These are phyloP conservation scores for Vireo altiloquus DNA, from an alignment of 2,113 vertebrate species.

Conservation along the genomic window DNA sequence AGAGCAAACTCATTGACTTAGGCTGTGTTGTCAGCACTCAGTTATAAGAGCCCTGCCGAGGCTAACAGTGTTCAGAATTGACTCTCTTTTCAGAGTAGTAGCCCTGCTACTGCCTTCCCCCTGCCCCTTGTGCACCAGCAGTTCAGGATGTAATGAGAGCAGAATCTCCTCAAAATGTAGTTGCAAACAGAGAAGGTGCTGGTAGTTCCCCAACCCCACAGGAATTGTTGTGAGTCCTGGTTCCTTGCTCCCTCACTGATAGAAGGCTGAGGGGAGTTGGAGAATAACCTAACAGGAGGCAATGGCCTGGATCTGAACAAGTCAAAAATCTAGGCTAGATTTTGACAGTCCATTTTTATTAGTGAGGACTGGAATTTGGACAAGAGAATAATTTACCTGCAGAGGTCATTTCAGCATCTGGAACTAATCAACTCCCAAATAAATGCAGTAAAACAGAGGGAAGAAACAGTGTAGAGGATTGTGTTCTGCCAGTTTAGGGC, in stretches of 20 bases:
- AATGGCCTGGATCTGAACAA: not conserved
- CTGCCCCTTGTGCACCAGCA: not conserved
- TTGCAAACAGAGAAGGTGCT: not conserved
- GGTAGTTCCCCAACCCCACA: not conserved
- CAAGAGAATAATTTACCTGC: not conserved
- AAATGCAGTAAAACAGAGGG: not conserved
- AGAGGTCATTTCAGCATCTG: not conserved
- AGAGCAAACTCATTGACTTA: not conserved
- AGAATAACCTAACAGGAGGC: not conserved
- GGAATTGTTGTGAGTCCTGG: not conserved
- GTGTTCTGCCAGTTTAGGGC: not conserved
- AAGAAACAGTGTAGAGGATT: not conserved
- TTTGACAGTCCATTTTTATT: not conserved
- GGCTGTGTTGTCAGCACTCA: not conserved
- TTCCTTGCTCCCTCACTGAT: not conserved
- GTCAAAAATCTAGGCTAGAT: not conserved
- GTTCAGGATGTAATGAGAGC: not conserved
- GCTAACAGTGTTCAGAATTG: not conserved
- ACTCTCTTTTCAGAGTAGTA: not conserved
- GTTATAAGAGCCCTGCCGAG: not conserved
- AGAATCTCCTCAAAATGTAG: fast-evolving
- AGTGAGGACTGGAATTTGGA: not conserved
- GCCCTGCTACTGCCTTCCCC: not conserved
- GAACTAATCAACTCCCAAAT: not conserved
- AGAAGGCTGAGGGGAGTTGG: not conserved